These are phyloP conservation scores for Eupithecia inturbata DNA, from an alignment of 2,888 invertebrate species.

Conservation along the genomic window DNA sequence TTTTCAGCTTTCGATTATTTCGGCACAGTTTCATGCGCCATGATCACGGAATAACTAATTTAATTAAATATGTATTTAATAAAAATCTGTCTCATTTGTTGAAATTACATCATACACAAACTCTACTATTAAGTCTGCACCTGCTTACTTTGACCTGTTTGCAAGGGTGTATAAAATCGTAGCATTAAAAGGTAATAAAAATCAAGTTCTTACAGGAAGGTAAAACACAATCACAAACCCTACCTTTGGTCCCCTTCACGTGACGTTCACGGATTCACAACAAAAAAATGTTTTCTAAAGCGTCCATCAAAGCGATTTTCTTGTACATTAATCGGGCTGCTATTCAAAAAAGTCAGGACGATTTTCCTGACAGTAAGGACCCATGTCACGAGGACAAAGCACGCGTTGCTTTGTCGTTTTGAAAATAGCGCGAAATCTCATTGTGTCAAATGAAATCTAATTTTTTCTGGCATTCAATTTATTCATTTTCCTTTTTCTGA, in stretches of 20 bases:
- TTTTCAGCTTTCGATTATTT: too few relatives aligned
- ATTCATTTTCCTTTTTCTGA: constrained; percentile 38
- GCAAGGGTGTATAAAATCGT: not conserved
- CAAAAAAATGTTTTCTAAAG: constrained; percentile 67
- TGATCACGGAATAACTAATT: too few relatives aligned
- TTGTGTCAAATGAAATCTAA: constrained; percentile 69
- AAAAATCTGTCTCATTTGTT: not conserved
- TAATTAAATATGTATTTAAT: not conserved
- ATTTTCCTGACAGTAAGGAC: constrained; percentile 66
- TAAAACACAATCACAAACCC: constrained; percentile 30
- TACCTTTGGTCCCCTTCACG: constrained; percentile 44
- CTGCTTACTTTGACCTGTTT: not conserved
- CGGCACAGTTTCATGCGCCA: too few relatives aligned
- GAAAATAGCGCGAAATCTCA: constrained; percentile 61
- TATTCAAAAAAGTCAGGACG: constrained; percentile 72
- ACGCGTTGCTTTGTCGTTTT: constrained; percentile 63
- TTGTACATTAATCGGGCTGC: constrained; percentile 70
- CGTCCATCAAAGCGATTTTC: constrained; percentile 77
- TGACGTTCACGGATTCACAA: constrained; percentile 52
- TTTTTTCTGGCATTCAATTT: constrained; percentile 49
- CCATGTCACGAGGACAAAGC: constrained; percentile 79
- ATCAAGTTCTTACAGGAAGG: constrained; percentile 15
- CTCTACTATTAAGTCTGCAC: not conserved
- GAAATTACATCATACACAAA: not conserved
- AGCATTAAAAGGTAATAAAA: constrained; percentile 2